Evolutionary conservation across 1,140 invertebrate species (phyloP).

Genomic region (Saxidomus purpurata): DNA sequence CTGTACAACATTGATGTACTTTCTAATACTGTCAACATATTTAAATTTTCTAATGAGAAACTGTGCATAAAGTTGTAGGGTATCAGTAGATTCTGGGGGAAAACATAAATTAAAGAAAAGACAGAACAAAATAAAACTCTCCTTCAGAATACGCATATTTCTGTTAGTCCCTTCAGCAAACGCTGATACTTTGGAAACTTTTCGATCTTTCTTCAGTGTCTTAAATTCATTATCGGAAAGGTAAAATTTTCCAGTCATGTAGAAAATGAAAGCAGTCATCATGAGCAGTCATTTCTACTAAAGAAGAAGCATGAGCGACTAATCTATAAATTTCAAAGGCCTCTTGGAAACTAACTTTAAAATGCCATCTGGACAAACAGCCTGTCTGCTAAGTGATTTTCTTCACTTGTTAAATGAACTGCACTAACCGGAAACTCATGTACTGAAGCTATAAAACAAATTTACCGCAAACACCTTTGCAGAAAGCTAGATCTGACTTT

Average conservation of each 20-base stretch:
- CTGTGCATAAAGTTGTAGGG: too few relatives aligned
- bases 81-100: neutral
- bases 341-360: too few relatives aligned
- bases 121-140: constrained; percentile 7
- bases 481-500: constrained; percentile 29
- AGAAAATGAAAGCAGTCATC: neutral
- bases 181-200: neutral
- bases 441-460: constrained; percentile 38
- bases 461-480: constrained; percentile 31
- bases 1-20: too few relatives aligned
- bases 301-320: too few relatives aligned
- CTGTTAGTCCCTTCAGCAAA: neutral
- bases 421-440: constrained; percentile 41
- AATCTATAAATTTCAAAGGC: neutral
- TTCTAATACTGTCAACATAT: too few relatives aligned
- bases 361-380: too few relatives aligned
- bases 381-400: constrained; percentile 45
- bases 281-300: neutral
- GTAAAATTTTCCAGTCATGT: neutral
- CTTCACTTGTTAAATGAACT: neutral
- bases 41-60: too few relatives aligned
- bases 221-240: neutral
- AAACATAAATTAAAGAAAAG: neutral
- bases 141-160: neutral
- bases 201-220: too few relatives aligned